Evolutionary conservation across 2,113 vertebrate species (phyloP).

Genomic region (Melanocharis versteri): DNA sequence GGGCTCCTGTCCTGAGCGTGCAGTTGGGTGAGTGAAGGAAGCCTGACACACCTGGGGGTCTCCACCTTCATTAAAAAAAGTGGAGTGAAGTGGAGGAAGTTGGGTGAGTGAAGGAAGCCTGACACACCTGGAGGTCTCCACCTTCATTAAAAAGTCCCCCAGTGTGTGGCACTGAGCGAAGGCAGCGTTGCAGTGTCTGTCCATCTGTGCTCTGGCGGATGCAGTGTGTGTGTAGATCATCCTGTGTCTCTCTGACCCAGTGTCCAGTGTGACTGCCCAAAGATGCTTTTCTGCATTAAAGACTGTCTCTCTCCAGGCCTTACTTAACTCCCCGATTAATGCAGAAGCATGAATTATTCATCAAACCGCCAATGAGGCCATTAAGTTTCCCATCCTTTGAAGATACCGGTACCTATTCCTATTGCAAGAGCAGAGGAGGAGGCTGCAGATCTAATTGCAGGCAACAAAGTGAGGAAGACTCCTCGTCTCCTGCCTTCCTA

Average conservation of each 20-base stretch:
- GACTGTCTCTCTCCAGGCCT: not conserved
- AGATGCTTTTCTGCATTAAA: not conserved
- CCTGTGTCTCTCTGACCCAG: not conserved
- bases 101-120: not conserved
- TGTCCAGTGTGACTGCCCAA: not conserved
- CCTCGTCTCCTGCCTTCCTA: not conserved
- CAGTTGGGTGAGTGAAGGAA: not conserved
- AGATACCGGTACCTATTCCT: constrained; percentile 27
- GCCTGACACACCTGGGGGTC: accelerated
- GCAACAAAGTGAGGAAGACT: constrained; percentile 20
- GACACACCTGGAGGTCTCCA: accelerated
- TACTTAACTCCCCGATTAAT: constrained; percentile 39
- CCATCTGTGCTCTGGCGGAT: not conserved
- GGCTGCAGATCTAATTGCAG: constrained; percentile 15
- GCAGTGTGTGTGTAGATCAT: not conserved
- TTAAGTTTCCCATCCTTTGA: constrained; percentile 49
- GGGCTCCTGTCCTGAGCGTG: accelerated
- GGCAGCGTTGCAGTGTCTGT: accelerated
- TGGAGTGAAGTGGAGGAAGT: too few relatives aligned
- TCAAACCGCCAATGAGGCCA: not conserved
- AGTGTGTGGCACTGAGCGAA: accelerated
- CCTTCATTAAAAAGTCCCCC: not conserved
- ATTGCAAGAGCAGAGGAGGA: not conserved
- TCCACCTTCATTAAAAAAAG: not conserved
- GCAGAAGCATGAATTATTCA: constrained; percentile 49